phyloP scores from a whole-genome alignment of 2,888 invertebrate genomes.

The Notocelia uddmanniana region DNA sequence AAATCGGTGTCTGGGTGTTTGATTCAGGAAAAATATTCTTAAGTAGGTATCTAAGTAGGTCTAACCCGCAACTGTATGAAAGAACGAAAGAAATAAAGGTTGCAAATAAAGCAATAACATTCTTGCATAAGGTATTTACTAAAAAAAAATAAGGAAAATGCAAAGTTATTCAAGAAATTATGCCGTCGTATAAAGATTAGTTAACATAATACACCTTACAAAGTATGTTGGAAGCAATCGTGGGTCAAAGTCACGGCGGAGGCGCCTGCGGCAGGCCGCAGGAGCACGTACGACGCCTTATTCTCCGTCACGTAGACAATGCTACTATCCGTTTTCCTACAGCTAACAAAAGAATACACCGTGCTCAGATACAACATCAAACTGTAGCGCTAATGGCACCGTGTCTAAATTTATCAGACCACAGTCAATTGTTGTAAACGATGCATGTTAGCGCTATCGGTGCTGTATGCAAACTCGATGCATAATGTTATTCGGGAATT shows the following conservation, averaged over 20 bases:
- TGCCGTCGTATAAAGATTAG: neutral
- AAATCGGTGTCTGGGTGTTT: neutral
- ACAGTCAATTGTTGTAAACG: neutral
- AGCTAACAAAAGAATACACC: slow-evolving; percentile 6
- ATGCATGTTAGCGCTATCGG: slow-evolving; percentile 15
- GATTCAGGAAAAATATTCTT: neutral
- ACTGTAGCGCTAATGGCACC: neutral
- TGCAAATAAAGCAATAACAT: too few relatives aligned
- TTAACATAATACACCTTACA: neutral
- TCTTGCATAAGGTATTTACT: neutral
- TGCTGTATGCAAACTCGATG: slow-evolving; percentile 28
- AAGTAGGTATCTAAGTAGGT: too few relatives aligned
- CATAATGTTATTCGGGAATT: slow-evolving; percentile 34
- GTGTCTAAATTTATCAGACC: slow-evolving; percentile 2
- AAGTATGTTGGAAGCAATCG: slow-evolving; percentile 49
- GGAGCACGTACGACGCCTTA: slow-evolving; percentile 57
- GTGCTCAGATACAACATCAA: neutral
- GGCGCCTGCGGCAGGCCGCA: slow-evolving; percentile 42
- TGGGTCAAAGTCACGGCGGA: slow-evolving; percentile 63
- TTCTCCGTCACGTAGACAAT: slow-evolving; percentile 33
- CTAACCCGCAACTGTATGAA: too few relatives aligned
- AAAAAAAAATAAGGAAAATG: neutral
- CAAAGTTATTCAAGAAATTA: neutral
- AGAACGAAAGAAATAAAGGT: too few relatives aligned
- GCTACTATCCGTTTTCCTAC: slow-evolving; percentile 29